phyloP scores from a whole-genome alignment of 2,888 invertebrate species.

The Xestia xanthographa region DNA sequence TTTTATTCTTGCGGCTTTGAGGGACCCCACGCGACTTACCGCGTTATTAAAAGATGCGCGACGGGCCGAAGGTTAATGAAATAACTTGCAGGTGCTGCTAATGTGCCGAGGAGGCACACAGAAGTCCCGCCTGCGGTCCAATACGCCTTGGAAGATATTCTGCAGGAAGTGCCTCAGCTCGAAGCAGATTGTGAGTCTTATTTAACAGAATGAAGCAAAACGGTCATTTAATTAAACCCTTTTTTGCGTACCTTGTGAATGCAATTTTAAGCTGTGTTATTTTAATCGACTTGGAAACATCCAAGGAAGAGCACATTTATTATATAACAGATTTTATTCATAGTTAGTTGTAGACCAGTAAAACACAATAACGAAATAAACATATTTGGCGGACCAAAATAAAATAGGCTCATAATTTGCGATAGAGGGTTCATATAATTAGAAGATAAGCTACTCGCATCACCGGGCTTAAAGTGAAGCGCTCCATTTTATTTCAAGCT shows the following conservation, averaged over 20 bases:
- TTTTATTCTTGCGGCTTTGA: no score
- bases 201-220: not conserved
- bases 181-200: slow-evolving; percentile 83
- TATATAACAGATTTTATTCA: not conserved
- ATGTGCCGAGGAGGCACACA: slow-evolving; percentile 71
- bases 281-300: not conserved
- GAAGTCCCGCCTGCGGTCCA: slow-evolving; percentile 79
- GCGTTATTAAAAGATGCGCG: no score
- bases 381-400: not conserved
- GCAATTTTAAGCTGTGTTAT: not conserved
- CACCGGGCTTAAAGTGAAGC: slow-evolving; percentile 12
- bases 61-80: no score
- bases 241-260: not conserved
- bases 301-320: no score
- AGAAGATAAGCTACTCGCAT: slow-evolving; percentile 23
- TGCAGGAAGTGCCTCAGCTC: slow-evolving; percentile 81
- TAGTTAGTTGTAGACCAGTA: not conserved
- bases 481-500: slow-evolving; percentile 29
- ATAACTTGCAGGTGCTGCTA: slow-evolving; percentile 75
- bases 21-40: no score
- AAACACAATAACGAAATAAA: not conserved
- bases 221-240: not conserved
- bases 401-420: not conserved
- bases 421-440: slow-evolving; percentile 19
- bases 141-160: slow-evolving; percentile 80